A percentile compares a stretch with the other conserved stretches of the same genome.
Evolutionary conservation across 1,140 invertebrate genomes (phyloP).

Genomic region (Akabosia matsudoensis): DNA sequence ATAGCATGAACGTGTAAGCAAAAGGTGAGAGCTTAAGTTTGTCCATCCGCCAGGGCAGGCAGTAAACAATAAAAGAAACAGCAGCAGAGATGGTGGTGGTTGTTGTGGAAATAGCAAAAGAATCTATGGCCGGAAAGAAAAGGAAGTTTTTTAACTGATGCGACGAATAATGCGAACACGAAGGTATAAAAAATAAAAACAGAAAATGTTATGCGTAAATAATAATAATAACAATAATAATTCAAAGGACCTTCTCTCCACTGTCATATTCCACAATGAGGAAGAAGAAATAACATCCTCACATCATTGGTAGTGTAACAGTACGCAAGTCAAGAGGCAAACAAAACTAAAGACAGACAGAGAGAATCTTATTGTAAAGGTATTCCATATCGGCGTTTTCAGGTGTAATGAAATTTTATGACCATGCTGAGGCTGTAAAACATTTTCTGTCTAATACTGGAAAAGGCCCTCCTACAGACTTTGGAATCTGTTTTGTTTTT

Average conservation of each 20-base stretch:
- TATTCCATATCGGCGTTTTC: slow-evolving; percentile 45
- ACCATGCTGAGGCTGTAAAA: slow-evolving; percentile 45
- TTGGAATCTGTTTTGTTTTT: slow-evolving; percentile 48
- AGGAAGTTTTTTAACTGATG: too few species aligned
- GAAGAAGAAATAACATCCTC: slow-evolving; percentile 20
- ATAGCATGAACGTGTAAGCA: not conserved
- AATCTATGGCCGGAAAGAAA: too few species aligned
- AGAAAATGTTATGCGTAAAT: slow-evolving; percentile 8
- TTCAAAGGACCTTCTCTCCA: slow-evolving; percentile 22
- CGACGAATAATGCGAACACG: too few species aligned
- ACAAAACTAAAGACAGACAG: not conserved
- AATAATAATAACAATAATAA: slow-evolving; percentile 12
- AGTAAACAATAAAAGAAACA: not conserved
- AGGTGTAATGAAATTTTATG: slow-evolving; percentile 49
- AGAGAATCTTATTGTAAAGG: not conserved
- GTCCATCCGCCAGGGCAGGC: not conserved
- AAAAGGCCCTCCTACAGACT: slow-evolving; percentile 47
- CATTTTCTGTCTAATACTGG: slow-evolving; percentile 43
- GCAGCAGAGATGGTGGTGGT: too few species aligned
- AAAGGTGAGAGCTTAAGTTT: slow-evolving; percentile 9
- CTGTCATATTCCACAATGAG: slow-evolving; percentile 18
- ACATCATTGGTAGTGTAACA: not conserved
- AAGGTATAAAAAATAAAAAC: too few species aligned
- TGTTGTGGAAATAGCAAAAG: too few species aligned
- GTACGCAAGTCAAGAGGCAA: slow-evolving; percentile 12